phyloP scores from a whole-genome alignment of 2,888 invertebrate genomes.

The Chloroclysta siterata region DNA sequence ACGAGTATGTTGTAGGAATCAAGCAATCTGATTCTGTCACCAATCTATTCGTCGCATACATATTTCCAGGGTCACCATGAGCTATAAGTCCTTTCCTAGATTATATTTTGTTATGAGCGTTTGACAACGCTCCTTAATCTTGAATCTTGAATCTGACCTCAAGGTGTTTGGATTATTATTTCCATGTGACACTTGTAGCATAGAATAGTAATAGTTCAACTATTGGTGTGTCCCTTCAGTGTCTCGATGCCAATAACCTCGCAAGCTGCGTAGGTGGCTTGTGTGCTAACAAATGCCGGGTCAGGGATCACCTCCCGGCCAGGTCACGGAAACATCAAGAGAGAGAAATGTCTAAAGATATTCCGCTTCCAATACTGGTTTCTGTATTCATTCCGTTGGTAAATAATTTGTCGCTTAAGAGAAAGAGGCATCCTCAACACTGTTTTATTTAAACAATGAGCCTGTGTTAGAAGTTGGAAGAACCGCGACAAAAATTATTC shows the following conservation, averaged over 20 bases:
- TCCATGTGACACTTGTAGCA: slow-evolving; percentile 9
- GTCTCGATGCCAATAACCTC: slow-evolving; percentile 20
- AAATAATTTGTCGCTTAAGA: neutral
- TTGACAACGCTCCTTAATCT: no score
- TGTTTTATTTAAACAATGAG: neutral
- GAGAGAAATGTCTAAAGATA: slow-evolving; percentile 2
- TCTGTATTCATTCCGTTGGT: neutral
- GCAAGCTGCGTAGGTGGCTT: slow-evolving; percentile 33
- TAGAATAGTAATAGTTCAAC: neutral
- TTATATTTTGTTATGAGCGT: neutral
- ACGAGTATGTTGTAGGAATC: neutral
- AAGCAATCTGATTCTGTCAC: no score
- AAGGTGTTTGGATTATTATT: neutral
- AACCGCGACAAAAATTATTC: neutral
- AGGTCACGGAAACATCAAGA: slow-evolving; percentile 7
- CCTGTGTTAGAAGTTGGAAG: no score
- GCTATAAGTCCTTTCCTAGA: no score
- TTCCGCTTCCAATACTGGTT: neutral
- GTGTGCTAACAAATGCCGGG: slow-evolving; percentile 33
- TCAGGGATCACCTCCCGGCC: slow-evolving; percentile 37
- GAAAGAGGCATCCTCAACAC: neutral
- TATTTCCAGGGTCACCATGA: no score
- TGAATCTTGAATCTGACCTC: neutral
- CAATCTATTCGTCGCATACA: no score
- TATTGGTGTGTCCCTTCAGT: slow-evolving; percentile 1